Base-by-base conservation (phyloP, 2,797 vertebrate species). In the Phalloptychus januarius region DNA sequence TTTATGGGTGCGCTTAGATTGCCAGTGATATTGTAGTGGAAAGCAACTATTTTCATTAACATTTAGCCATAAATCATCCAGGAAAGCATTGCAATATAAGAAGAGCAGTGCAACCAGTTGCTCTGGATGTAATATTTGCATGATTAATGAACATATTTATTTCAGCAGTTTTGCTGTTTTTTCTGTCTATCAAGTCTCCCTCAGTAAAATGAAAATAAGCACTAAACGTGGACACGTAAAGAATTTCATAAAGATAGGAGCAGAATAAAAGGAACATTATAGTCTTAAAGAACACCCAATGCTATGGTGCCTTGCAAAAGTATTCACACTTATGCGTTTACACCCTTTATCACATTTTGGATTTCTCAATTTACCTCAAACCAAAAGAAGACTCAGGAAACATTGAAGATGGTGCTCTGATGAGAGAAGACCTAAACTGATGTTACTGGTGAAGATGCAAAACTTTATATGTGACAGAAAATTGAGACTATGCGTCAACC, bases 161-260 rank as follows among this genome's bases (percentile, higher is more conserved):
- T 83, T 87, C 28, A 7, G 38, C 15, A 25, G 54, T 67, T 86
- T 86, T 89, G 84, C 80, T n/a, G n/a, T n/a, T n/a, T n/a, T 86
- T 86, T 3, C 2, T 31, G 23, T 82, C 36, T 36, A 28, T 82
- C 36, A 82, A 72, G 75, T n/a, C 10, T 44, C 8, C 4, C 28
- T 48, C 36, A 71, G 31, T 56, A 31, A 85, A 56, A 42, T n/a
- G 7, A 38, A 56, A 2, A 52, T 7, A 75, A 36, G 42, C 11
- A 46, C 3, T 3, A 67, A 20, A 5, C 10, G n/a, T 20, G 20
- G 38, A 58, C 50, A 74, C 72, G 54, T 12, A 11, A 44, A 28
- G 3, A 44, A 74, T 12, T 2, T 28, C 2, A 73, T 54, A 36
- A 54, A 74, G 2, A 18, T 25, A 56, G 40, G 38, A 69, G 20